Evolutionary conservation across 2,113 vertebrate genomes (phyloP), one percentile per base, ranked within the genome.

Genomic region (Myxocyprinus asiaticus): DNA sequence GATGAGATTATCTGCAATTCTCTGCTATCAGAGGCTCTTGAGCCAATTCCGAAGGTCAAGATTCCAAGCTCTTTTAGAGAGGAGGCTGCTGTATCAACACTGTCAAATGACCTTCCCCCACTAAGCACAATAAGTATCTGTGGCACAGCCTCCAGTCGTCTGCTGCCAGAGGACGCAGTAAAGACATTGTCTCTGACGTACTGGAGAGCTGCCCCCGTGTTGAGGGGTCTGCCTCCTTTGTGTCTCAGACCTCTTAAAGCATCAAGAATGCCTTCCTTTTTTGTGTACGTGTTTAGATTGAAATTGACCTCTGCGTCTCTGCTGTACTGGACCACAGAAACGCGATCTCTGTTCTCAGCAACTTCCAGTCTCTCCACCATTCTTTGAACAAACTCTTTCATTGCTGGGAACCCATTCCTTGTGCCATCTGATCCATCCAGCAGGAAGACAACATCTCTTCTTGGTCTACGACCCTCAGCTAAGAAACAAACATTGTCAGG

Each of bases 161-260:
- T 92, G 77, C 95, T 95, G 3, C 95, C 95, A 0, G 94, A 85
- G 0, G 90, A 87, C 62, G 45, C 87, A 69, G 93, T 94, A 0
- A 96, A 95, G 45, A 95, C 80, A 14, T 90, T 83, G 11, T 83
- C 88, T 81, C 81, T 15, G 0, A 90, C 88, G 0, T 88, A 91
- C 12, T 94, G 89, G 66, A 95, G 87, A 59, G 76, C 81, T 0
- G 85, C 87, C 78, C 94, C 94, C 17, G 93, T 81, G 62, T 95
- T 94, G 73, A 95, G 89, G 7, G 85, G 9, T 75, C 85, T 92
- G 63, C 92, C 90, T 74, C 91, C 91, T 89, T 87, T 93, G 53
- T 84, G 86, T 22, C 17, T 85, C 66, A 93, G 51, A 67, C 12
- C 58, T 82, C 4, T 75, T 53, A 93, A 43, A 7, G 67, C 82